Evolutionary conservation across 2,888 invertebrate genomes (phyloP), one percentile per base, ranked within the genome.

Genomic region (Ramazzottius varieornatus): DNA sequence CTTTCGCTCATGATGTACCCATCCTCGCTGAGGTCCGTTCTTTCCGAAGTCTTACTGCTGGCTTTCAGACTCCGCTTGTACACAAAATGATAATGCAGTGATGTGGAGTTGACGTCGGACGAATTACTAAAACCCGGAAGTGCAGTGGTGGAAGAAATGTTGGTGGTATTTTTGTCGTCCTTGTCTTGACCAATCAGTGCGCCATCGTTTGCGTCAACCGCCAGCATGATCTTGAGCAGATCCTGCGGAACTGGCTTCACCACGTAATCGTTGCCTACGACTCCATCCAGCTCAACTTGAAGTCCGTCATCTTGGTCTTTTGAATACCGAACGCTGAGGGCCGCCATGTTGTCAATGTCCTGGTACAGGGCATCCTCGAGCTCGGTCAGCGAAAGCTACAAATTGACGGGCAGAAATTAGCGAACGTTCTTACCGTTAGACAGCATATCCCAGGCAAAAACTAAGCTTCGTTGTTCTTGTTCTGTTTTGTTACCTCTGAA

Each of bases 231-330:
- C 24, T 33, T 65, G n/a, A n/a, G n/a, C 72, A 88, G 80, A 68
- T 85, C 82, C 71, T 83, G 79, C 64, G 90, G 89, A 69, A 90
- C 79, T 68, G 91, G 89, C 71, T 86, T 83, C 74, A 92, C 87
- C 70, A 91, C 86, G 73, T 89, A 78, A 72, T 88, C 85, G 75
- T 86, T 83, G 68, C 91, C 91, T 70, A 92, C 88, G 71, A 88
- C 88, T 70, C 91, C 91, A 78, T 91, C 88, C 90, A 91, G 80
- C 68, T 40, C 8, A 8, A 40, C 8, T 8, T 20, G 20, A 20
- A 40, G 40, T 8, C 40, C 20, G 40, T 54, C 54, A 29, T 54
- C 29, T 29, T 54, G 20, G 24, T 54, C 54, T 24, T 54, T 54
- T 16, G 54, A 54, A 8, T 8, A 16, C 20, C 54, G 54, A 24